Evolutionary conservation across 2,113 vertebrate genomes (phyloP).

Genomic region (Sitta europaea): DNA sequence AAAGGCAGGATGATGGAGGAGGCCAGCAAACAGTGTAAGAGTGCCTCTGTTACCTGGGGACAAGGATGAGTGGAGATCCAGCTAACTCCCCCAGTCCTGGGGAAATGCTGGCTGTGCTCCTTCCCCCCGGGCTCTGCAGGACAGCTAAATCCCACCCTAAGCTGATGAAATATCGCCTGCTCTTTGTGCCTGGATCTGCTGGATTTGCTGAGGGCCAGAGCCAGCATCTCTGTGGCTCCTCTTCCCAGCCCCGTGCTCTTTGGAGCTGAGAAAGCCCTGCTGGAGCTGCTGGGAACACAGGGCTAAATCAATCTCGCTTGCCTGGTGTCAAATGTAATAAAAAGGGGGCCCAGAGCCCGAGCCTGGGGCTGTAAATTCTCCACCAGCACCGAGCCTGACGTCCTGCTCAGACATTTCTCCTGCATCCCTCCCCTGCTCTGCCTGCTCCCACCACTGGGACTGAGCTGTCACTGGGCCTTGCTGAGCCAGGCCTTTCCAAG

Average conservation of each 20-base stretch:
- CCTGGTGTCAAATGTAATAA: background rate
- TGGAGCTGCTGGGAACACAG: background rate
- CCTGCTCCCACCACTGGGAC: background rate
- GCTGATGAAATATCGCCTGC: background rate
- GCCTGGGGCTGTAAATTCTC: constrained; percentile 5
- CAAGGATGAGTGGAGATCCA: background rate
- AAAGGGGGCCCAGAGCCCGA: background rate
- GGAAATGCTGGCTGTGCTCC: background rate
- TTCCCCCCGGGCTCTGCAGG: background rate
- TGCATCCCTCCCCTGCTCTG: background rate
- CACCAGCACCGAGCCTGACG: background rate
- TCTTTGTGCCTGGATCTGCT: background rate
- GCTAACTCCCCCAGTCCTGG: background rate
- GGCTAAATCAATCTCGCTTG: background rate
- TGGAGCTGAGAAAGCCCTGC: background rate
- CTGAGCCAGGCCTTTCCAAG: background rate
- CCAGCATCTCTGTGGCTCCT: background rate
- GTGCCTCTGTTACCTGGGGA: background rate
- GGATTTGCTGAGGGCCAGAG: background rate
- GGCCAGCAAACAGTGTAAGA: background rate
- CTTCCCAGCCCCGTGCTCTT: background rate
- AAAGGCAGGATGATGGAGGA: background rate
- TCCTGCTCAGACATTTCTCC: background rate
- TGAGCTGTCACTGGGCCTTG: background rate
- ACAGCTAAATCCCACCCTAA: constrained; percentile 30